Evolutionary conservation across 1,140 invertebrate species (phyloP), one percentile per base, ranked within the genome.

Genomic region (Sitophilus oryzae): DNA sequence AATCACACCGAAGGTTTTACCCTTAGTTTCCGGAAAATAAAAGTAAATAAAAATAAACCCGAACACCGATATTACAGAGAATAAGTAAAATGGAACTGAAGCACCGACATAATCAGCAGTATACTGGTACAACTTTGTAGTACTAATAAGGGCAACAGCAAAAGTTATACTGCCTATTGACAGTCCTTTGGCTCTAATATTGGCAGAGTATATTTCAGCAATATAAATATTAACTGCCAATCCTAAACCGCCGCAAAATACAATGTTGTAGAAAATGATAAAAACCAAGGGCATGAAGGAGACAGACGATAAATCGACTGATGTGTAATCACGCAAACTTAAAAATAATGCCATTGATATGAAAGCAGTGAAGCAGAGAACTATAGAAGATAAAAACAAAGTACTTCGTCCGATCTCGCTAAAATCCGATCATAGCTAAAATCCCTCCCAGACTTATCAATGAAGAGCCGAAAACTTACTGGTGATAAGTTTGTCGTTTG

Each of bases 401-500:
- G 11, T 5, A 6, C 25, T 30, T 11, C 25, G 5, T 30, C 25
- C 25, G 25, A 30, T 30, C 11, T 30, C 11, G 5, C 11, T 11
- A 6, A 30, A 6, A 11, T 30, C 5, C 25, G 25, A 30, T 30
- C 25, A 30, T 30, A 30, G 11, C 11, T 11, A 30, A 6, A 11
- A 6, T 30, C 5, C 5, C 25, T 6, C 5, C 11, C 5, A 30
- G 25, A n/a, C n/a, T n/a, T 30, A 30, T 6, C 5, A 30, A 11
- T 30, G 25, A 30, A 1, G 76, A 73, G 0, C 70, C 66, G 8
- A 70, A 47, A n/a, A n/a, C n/a, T n/a, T 1, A 61, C 66, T 3
- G 75, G 65, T 0, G 72, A 60, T 1, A 76, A 25, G 9, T 66
- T 58, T 2, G 67, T 68, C 15, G 71, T 70, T 22, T 71, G 65